Conservation (phyloP, 1,140 invertebrate species). For the Dendroctonus ponderosae region DNA sequence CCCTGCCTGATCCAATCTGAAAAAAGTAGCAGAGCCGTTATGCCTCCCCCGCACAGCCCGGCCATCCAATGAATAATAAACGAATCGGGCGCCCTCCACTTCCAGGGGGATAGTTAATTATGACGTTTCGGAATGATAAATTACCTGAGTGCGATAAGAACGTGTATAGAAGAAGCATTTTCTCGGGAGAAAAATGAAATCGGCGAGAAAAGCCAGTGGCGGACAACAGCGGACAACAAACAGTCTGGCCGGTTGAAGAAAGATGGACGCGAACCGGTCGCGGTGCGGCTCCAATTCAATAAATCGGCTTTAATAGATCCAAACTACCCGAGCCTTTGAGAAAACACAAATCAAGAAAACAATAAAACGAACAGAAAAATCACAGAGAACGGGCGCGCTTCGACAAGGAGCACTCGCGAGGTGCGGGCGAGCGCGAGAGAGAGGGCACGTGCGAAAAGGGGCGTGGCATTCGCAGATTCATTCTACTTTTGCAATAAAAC, state of each 20-base stretch:
- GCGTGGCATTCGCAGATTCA: conserved; percentile 36
- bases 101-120: conserved; percentile 28
- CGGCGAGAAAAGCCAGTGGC: too few relatives aligned
- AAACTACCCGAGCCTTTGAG: conserved; percentile 11
- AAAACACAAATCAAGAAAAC: conserved; percentile 27
- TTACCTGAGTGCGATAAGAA: conserved; percentile 29
- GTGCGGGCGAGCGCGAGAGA: conserved; percentile 3
- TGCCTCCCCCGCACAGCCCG: neutral
- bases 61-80: conserved; percentile 30
- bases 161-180: conserved; percentile 17
- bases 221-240: too few relatives aligned
- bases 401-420: neutral
- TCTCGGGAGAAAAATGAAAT: conserved; percentile 13
- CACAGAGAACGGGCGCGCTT: neutral
- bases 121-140: conserved; percentile 30
- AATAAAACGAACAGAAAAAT: conserved; percentile 17
- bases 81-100: conserved; percentile 28
- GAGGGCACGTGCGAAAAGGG: conserved; percentile 16
- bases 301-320: conserved; percentile 31
- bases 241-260: neutral
- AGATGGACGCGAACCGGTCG: conserved; percentile 10
- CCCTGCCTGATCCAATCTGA: neutral
- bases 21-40: neutral
- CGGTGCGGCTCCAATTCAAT: conserved; percentile 15
- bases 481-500: conserved; percentile 47